Conservation (phyloP, 2,113 vertebrate species). For the Phocoena phocoena region DNA sequence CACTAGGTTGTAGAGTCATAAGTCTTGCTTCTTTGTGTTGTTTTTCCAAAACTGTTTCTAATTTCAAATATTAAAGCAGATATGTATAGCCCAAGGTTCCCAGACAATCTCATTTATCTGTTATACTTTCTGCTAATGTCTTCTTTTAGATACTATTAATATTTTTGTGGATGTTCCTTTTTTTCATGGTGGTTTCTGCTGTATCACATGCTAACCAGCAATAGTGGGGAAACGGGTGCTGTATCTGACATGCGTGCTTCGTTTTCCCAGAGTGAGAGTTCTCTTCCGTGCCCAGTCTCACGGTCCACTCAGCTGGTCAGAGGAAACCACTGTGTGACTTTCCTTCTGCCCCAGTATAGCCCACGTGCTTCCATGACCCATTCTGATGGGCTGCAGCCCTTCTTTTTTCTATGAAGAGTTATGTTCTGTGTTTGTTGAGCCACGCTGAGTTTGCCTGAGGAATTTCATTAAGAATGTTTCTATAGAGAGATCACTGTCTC, state of each 20-base stretch:
- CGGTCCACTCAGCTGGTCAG: neutral
- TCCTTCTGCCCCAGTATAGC: neutral
- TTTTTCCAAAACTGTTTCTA: neutral
- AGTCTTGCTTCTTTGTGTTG: neutral
- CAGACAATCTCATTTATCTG: neutral
- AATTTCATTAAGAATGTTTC: neutral
- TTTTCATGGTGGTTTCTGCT: neutral
- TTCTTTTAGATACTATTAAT: neutral
- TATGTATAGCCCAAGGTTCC: neutral
- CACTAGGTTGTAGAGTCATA: neutral
- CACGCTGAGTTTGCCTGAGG: neutral
- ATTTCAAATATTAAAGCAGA: neutral
- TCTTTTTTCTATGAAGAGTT: neutral
- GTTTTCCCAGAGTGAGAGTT: neutral
- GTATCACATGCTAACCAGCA: neutral
- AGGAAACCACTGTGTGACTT: neutral
- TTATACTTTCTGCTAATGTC: neutral
- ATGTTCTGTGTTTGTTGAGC: neutral
- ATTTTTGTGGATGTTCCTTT: neutral
- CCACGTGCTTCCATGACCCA: neutral
- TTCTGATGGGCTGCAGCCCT: neutral
- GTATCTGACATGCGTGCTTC: neutral
- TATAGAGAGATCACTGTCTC: neutral
- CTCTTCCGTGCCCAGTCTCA: neutral
- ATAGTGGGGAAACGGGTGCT: neutral